A percentile compares a stretch with the other conserved stretches of the same genome.
phyloP scores from a whole-genome alignment of 2,888 invertebrate genomes.

The Keiferia lycopersicella region DNA sequence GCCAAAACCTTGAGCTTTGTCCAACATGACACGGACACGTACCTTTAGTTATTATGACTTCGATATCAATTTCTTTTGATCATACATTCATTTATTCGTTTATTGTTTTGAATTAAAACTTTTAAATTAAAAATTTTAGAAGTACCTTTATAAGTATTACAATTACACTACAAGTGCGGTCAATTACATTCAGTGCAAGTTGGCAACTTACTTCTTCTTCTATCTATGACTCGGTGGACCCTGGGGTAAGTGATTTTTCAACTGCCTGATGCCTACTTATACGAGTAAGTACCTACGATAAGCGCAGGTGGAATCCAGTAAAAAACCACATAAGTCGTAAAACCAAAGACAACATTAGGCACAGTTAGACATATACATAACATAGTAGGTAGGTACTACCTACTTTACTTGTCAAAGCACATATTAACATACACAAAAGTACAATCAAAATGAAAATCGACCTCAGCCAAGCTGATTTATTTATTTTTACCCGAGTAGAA shows the following conservation, averaged over 20 bases:
- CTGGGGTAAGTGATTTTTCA: no score
- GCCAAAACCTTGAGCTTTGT: conserved; percentile 3
- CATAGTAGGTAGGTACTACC: conserved; percentile 26
- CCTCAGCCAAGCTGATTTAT: conserved; percentile 63
- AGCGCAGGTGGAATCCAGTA: no score
- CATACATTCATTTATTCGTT: not conserved
- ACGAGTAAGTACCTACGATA: no score
- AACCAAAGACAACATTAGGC: not conserved
- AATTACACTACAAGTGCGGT: no score
- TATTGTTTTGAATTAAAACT: not conserved
- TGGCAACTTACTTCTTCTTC: no score
- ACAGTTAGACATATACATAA: conserved; percentile 32
- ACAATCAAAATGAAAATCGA: conserved; percentile 51
- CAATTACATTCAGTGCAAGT: no score
- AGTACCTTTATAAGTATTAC: no score
- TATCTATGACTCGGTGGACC: no score
- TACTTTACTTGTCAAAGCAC: not conserved
- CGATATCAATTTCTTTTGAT: not conserved
- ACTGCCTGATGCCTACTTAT: no score
- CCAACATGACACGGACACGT: not conserved
- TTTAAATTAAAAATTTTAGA: no score
- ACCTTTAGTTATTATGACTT: not conserved
- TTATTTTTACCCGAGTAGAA: conserved; percentile 60
- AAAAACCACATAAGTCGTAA: no score
- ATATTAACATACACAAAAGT: conserved; percentile 28